Conservation (phyloP, 2,888 invertebrate genomes). For the Acrobasis consociella region DNA sequence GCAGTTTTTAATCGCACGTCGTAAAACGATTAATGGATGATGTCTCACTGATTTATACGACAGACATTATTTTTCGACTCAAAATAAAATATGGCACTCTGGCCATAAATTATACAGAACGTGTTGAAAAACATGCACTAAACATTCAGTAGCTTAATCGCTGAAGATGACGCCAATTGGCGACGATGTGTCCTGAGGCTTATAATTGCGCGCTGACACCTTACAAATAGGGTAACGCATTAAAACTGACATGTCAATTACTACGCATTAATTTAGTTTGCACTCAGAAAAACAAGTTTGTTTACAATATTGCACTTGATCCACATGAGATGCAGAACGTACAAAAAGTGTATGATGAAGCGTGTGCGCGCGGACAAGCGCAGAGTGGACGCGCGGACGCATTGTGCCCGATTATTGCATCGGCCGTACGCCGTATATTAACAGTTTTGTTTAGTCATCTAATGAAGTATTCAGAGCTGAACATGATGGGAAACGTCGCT, state of each 20-base stretch:
- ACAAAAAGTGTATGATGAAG: conserved; percentile 8
- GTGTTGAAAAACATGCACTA: conserved; percentile 8
- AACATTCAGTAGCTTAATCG: conserved; percentile 11
- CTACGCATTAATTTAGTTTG: conserved; percentile 9
- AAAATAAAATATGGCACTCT: conserved; percentile 32
- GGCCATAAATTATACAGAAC: conserved; percentile 9
- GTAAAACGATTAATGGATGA: conserved; percentile 52
- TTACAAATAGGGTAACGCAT: conserved; percentile 3
- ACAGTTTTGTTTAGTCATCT: conserved; percentile 69
- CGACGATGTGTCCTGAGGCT: conserved; percentile 8
- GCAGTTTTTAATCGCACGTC: conserved; percentile 53
- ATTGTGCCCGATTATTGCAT: conserved; percentile 56
- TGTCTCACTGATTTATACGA: conserved; percentile 47
- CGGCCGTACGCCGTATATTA: conserved; percentile 59
- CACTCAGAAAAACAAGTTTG: conserved; percentile 8
- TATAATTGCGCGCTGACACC: conserved; percentile 12
- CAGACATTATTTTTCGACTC: conserved; percentile 30
- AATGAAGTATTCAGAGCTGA: conserved; percentile 73
- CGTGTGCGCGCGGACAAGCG: conserved; percentile 2
- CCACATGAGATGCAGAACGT: conserved; percentile 3
- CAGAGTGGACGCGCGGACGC: conserved; percentile 46
- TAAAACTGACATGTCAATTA: conserved; percentile 18
- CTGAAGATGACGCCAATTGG: conserved; percentile 7
- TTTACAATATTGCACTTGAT: conserved; percentile 14
- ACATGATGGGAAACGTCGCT: conserved; percentile 36